Conservation (phyloP, 1,140 invertebrate genomes). For the Drosophila rhopaloa region DNA sequence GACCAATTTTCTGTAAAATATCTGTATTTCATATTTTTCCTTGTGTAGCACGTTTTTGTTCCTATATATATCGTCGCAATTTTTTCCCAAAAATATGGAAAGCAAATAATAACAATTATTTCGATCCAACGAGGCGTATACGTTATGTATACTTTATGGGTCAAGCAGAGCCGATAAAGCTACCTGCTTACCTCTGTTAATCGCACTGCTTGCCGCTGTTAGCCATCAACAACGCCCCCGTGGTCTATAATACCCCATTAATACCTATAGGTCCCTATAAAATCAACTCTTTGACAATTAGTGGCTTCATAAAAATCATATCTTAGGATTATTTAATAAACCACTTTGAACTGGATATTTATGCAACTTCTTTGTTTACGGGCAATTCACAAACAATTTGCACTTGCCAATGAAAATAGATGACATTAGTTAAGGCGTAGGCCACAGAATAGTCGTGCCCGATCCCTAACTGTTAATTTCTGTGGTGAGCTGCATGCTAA, state of each 20-base stretch:
- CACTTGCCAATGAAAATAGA: slow-evolving; percentile 25
- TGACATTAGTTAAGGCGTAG: slow-evolving; percentile 13
- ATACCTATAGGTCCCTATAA: background rate
- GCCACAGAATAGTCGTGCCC: slow-evolving; percentile 12
- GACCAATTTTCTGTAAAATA: no score
- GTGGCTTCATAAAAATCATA: slow-evolving; percentile 26
- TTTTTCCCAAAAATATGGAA: slow-evolving; percentile 30
- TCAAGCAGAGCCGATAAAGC: slow-evolving; percentile 1
- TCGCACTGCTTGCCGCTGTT: slow-evolving; percentile 33
- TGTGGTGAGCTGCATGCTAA: slow-evolving; percentile 21
- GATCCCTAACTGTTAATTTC: slow-evolving; percentile 21
- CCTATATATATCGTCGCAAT: background rate
- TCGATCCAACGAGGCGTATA: slow-evolving; percentile 11
- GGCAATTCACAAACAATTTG: slow-evolving; percentile 20
- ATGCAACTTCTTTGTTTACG: slow-evolving; percentile 34
- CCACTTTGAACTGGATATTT: slow-evolving; percentile 31
- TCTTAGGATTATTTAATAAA: slow-evolving; percentile 15
- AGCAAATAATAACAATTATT: slow-evolving; percentile 37
- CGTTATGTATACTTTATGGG: slow-evolving; percentile 17
- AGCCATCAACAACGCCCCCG: background rate
- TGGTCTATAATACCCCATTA: background rate
- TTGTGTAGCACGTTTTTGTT: background rate
- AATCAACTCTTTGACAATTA: slow-evolving; percentile 16
- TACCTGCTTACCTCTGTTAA: slow-evolving; percentile 15
- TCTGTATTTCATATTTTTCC: background rate